phyloP scores from a whole-genome alignment of 1,140 invertebrate species.

The Diachasma alloeum region DNA sequence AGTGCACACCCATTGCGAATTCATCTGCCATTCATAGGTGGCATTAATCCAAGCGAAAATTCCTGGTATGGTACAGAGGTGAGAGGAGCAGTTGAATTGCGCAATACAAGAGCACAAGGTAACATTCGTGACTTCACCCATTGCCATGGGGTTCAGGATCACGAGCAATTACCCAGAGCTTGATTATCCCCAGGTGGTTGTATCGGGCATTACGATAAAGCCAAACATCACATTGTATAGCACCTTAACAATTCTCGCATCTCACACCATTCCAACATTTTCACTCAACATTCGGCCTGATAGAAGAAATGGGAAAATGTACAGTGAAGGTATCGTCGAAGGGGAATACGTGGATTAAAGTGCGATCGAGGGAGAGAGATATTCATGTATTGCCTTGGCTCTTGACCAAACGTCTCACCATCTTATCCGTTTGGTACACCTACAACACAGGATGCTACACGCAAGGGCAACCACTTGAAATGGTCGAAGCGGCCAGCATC shows the following conservation, averaged over 20 bases:
- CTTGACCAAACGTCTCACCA: neutral
- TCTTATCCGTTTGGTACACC: conserved; percentile 4
- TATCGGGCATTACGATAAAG: neutral
- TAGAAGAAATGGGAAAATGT: neutral
- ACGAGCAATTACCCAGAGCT: conserved; percentile 32
- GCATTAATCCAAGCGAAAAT: too few species aligned
- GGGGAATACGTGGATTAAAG: neutral
- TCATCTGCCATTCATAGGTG: neutral
- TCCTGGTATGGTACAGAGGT: neutral
- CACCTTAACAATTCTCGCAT: neutral
- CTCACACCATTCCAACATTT: neutral
- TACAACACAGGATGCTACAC: neutral
- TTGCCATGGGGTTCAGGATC: conserved; percentile 10
- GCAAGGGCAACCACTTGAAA: neutral
- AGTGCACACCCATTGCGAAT: neutral
- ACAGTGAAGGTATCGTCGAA: neutral
- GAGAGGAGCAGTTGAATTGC: conserved; percentile 1
- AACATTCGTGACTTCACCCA: conserved; percentile 23
- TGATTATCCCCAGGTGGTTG: conserved; percentile 28
- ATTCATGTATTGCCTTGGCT: neutral
- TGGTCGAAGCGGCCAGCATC: neutral
- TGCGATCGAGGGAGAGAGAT: neutral
- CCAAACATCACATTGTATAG: neutral
- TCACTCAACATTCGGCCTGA: neutral
- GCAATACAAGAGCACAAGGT: conserved; percentile 9